Evolutionary conservation across 1,140 invertebrate genomes (phyloP).

Genomic region (Procambarus clarkii): DNA sequence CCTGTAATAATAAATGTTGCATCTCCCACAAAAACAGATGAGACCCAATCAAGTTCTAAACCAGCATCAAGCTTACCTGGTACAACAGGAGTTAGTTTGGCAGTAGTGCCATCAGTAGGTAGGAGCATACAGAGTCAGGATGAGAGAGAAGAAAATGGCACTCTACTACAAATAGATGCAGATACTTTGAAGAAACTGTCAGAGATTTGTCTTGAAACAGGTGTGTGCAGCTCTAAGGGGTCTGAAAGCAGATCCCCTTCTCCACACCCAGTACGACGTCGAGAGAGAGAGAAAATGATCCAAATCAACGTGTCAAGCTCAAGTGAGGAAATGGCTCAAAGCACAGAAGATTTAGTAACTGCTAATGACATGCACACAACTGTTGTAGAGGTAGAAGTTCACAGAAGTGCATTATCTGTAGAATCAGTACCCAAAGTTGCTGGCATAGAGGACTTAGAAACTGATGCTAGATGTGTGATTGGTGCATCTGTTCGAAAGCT

Average conservation of each 20-base stretch:
- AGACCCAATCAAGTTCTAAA: conserved; percentile 5
- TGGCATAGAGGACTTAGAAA: conserved; percentile 17
- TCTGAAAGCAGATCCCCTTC: conserved; percentile 47
- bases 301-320: conserved; percentile 45
- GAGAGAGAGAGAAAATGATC: conserved; percentile 63
- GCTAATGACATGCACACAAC: conserved; percentile 27
- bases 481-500: conserved; percentile 65
- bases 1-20: conserved; percentile 36
- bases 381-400: conserved; percentile 48
- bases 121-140: conserved; percentile 10
- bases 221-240: not conserved
- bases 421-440: not conserved
- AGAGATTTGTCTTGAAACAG: conserved; percentile 48
- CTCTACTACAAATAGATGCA: conserved; percentile 34
- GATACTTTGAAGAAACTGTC: conserved; percentile 28
- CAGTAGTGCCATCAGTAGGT: conserved; percentile 10
- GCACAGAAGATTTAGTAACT: not conserved
- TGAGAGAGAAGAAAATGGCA: conserved; percentile 14
- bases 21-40: conserved; percentile 45
- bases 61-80: conserved; percentile 10
- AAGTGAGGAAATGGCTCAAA: conserved; percentile 27
- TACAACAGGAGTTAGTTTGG: not conserved
- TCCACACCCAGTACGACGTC: conserved; percentile 30
- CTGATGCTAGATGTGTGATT: conserved; percentile 62
- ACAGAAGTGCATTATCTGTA: conserved; percentile 37